Evolutionary conservation across 2,888 invertebrate genomes (phyloP).

Genomic region (Euspilapteryx auroguttella): DNA sequence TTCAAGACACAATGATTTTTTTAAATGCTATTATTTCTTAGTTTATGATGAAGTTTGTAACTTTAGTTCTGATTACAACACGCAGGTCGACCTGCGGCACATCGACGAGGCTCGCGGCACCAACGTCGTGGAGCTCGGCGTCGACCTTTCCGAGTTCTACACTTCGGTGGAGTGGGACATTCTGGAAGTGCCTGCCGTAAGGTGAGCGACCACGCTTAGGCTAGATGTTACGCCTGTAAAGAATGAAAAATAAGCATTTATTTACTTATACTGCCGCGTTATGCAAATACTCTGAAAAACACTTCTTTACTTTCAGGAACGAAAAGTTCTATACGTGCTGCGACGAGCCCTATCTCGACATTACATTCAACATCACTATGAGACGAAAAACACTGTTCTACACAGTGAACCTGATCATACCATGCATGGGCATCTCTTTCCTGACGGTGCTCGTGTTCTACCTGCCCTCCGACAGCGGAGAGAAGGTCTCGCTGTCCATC

Average conservation of each 20-base stretch:
- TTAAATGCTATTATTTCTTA: too few relatives aligned
- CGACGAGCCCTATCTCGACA: constrained; percentile 92
- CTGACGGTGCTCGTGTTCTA: constrained; percentile 97
- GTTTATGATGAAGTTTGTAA: too few relatives aligned
- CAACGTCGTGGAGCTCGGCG: constrained; percentile 89
- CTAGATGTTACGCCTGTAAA: too few relatives aligned
- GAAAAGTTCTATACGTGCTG: constrained; percentile 96
- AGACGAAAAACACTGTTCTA: constrained; percentile 94
- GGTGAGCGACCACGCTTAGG: too few relatives aligned
- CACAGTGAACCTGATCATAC: constrained; percentile 95
- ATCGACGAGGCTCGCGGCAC: constrained; percentile 89
- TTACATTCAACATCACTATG: constrained; percentile 98
- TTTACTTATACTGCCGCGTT: too few relatives aligned
- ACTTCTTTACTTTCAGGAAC: constrained; percentile 61
- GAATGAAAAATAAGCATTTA: too few relatives aligned
- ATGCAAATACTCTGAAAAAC: too few relatives aligned
- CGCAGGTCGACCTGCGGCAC: constrained; percentile 89
- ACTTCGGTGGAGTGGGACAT: constrained; percentile 99
- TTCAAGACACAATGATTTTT: too few relatives aligned
- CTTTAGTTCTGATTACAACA: too few relatives aligned
- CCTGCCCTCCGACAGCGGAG: constrained; percentile 95
- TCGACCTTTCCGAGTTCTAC: constrained; percentile 97
- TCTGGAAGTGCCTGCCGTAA: constrained; percentile 90
- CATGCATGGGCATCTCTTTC: constrained; percentile 96
- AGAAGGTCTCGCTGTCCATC: constrained; percentile 97